Evolutionary conservation across 2,888 invertebrate species (phyloP).

Genomic region (Ectemnius continuus): DNA sequence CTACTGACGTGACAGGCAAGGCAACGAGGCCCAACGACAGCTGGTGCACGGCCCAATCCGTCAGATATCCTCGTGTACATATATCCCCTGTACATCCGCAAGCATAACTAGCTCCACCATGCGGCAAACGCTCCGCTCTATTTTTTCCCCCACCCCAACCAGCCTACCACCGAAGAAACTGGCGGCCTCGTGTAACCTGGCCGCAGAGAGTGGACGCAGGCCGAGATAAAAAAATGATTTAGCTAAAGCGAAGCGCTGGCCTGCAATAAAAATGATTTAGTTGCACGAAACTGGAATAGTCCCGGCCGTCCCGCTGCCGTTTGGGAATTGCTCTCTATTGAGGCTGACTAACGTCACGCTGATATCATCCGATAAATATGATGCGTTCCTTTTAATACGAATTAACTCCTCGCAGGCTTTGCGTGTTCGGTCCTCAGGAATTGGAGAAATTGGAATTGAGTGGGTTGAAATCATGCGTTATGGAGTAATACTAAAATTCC

Average conservation of each 20-base stretch:
- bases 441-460: too few species aligned
- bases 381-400: not conserved
- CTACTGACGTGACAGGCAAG: conserved; percentile 67
- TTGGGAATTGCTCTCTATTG: conserved; percentile 4
- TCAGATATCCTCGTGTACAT: conserved; percentile 21
- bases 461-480: too few species aligned
- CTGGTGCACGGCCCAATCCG: conserved; percentile 47
- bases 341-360: not conserved
- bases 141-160: too few species aligned
- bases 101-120: not conserved
- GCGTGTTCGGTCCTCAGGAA: too few species aligned
- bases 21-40: conserved; percentile 66
- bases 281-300: not conserved
- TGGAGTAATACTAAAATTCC: too few species aligned
- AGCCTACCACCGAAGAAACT: too few species aligned
- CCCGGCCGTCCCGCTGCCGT: not conserved
- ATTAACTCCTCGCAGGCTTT: too few species aligned
- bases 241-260: not conserved
- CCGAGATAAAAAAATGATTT: conserved; percentile 4
- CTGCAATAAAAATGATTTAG: conserved; percentile 1
- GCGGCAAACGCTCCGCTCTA: too few species aligned
- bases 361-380: not conserved
- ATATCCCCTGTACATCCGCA: conserved; percentile 25
- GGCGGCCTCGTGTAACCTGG: too few species aligned
- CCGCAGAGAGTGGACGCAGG: not conserved